Evolutionary conservation across 1,140 invertebrate species (phyloP).

Genomic region (Brachionus koreanus): DNA sequence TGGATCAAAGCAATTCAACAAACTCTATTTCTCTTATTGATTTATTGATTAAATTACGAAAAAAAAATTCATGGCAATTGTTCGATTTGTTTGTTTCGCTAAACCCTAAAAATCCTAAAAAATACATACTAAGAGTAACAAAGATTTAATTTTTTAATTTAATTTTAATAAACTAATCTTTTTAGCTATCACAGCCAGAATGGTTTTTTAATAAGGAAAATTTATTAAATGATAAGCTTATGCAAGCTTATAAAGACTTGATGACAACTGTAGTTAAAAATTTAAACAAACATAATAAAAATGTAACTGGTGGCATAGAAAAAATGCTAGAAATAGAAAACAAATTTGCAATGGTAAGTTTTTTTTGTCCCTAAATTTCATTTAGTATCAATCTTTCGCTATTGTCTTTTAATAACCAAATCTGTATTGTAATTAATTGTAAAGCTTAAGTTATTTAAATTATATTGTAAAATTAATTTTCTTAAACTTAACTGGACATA

Average conservation of each 20-base stretch:
- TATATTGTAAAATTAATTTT: no score
- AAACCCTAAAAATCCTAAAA: slow-evolving; percentile 33
- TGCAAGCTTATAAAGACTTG: slow-evolving; percentile 13
- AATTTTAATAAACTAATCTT: not conserved
- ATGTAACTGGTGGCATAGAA: not conserved
- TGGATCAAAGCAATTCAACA: not conserved
- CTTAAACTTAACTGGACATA: no score
- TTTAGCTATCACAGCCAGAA: slow-evolving; percentile 33
- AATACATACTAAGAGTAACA: slow-evolving; percentile 21
- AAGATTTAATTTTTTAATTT: not conserved
- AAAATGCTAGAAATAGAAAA: slow-evolving; percentile 23
- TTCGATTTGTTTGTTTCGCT: slow-evolving; percentile 40
- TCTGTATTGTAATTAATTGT: no score
- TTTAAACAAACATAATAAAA: slow-evolving; percentile 1
- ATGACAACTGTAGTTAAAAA: not conserved
- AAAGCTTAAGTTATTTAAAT: no score
- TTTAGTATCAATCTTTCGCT: no score
- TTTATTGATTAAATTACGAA: slow-evolving; percentile 2
- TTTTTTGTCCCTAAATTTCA: not conserved
- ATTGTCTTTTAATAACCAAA: no score
- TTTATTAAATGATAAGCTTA: slow-evolving; percentile 35
- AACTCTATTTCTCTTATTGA: not conserved
- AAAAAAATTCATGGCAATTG: not conserved
- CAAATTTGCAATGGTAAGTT: slow-evolving; percentile 26
- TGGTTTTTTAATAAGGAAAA: slow-evolving; percentile 42